Percentiles rank a stretch among this genome's conserved stretches.
Evolutionary conservation across 2,888 invertebrate species (phyloP).

Genomic region (Machimus rusticus): DNA sequence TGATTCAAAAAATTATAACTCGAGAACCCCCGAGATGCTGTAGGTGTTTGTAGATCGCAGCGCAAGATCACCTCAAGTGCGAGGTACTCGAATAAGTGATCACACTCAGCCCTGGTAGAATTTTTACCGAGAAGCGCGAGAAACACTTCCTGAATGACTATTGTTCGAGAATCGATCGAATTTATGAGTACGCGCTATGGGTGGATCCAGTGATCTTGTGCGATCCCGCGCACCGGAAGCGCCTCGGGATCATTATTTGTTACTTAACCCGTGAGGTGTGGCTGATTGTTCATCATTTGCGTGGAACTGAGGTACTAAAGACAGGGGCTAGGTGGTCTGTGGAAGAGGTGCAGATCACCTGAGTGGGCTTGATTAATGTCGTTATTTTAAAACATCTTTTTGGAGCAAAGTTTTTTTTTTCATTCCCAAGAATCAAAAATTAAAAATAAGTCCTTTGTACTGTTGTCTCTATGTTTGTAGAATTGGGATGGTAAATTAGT

Average conservation of each 20-base stretch:
- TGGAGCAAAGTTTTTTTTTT: background rate
- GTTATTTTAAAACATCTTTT: background rate
- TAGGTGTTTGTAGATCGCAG: background rate
- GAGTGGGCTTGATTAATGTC: background rate
- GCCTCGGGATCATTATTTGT: slow-evolving; percentile 7
- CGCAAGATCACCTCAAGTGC: background rate
- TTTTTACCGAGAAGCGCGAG: background rate
- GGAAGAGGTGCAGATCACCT: background rate
- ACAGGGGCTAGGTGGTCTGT: background rate
- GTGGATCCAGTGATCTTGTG: background rate
- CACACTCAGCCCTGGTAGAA: background rate
- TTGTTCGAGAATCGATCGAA: background rate
- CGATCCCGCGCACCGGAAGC: slow-evolving; percentile 8
- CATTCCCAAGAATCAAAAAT: no score
- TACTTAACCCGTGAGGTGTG: slow-evolving; percentile 18
- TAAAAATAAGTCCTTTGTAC: no score
- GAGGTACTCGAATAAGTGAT: background rate
- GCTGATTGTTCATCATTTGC: slow-evolving; percentile 16
- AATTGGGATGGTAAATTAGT: no score
- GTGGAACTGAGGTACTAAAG: background rate
- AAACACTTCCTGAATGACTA: background rate
- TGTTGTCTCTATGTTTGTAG: no score
- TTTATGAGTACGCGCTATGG: background rate
- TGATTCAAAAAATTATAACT: background rate
- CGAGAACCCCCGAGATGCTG: background rate